Conservation (phyloP, 2,888 invertebrate species). For the Cenopis cana region DNA sequence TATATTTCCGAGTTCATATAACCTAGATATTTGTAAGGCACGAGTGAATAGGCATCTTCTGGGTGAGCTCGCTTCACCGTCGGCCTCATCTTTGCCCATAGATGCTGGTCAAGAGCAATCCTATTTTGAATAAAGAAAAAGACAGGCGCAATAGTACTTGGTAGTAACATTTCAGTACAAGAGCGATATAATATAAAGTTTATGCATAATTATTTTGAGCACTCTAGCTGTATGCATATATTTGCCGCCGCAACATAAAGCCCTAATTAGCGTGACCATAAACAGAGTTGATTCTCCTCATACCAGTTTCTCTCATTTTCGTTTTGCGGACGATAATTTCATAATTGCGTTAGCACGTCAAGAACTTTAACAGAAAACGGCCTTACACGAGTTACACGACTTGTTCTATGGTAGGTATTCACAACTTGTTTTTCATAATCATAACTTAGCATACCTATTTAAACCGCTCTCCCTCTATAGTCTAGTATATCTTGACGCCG, state of each 20-base stretch:
- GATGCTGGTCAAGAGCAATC: too few relatives aligned
- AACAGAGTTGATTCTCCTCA: constrained; percentile 13
- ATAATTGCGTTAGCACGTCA: constrained; percentile 18
- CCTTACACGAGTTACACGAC: neutral
- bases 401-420: neutral
- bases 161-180: too few relatives aligned
- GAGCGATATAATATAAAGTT: too few relatives aligned
- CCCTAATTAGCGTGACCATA: constrained; percentile 10
- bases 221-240: neutral
- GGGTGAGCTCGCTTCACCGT: too few relatives aligned
- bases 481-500: neutral
- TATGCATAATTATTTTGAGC: neutral
- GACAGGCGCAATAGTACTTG: too few relatives aligned
- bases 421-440: neutral
- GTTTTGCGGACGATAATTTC: constrained; percentile 20
- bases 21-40: too few relatives aligned
- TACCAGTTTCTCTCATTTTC: constrained; percentile 32
- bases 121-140: too few relatives aligned
- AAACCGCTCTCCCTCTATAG: neutral
- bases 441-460: too few relatives aligned
- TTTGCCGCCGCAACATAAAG: neutral
- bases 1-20: too few relatives aligned
- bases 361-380: neutral
- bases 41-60: too few relatives aligned
- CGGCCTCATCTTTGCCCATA: too few relatives aligned